Percentiles rank a stretch among this genome's conserved stretches.
phyloP scores from a whole-genome alignment of 1,140 invertebrate species.

The Metaphire vulgaris region DNA sequence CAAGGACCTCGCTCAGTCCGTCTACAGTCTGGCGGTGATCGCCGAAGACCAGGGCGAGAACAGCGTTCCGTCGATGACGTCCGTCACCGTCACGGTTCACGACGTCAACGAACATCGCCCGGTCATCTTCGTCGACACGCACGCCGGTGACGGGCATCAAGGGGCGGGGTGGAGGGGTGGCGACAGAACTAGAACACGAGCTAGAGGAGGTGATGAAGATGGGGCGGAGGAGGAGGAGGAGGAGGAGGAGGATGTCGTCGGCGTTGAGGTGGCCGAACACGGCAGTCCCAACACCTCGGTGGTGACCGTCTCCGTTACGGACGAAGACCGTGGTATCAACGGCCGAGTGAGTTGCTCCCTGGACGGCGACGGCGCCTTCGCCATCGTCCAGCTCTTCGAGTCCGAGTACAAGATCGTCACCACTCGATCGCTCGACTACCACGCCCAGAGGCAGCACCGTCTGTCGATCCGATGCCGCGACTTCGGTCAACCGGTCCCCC shows the following conservation, averaged over 20 bases:
- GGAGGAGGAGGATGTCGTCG: conserved; percentile 33
- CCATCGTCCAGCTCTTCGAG: conserved; percentile 33
- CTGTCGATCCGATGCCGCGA: conserved; percentile 38
- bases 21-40: neutral
- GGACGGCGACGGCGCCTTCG: conserved; percentile 29
- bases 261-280: conserved; percentile 30
- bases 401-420: conserved; percentile 36
- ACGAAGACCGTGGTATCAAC: conserved; percentile 42
- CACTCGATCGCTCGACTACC: conserved; percentile 32
- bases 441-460: conserved; percentile 26
- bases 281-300: conserved; percentile 35
- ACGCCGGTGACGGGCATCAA: neutral
- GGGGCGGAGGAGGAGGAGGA: too few relatives aligned
- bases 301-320: conserved; percentile 40
- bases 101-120: neutral
- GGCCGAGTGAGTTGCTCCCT: conserved; percentile 39
- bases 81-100: neutral
- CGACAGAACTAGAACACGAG: too few relatives aligned
- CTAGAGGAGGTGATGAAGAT: too few relatives aligned
- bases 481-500: conserved; percentile 33
- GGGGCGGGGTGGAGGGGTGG: too few relatives aligned
- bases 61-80: neutral
- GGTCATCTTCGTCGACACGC: neutral
- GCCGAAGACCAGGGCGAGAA: conserved; percentile 5
- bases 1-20: neutral